Evolutionary conservation across 2,888 invertebrate genomes (phyloP).

Genomic region (Neria commutata): DNA sequence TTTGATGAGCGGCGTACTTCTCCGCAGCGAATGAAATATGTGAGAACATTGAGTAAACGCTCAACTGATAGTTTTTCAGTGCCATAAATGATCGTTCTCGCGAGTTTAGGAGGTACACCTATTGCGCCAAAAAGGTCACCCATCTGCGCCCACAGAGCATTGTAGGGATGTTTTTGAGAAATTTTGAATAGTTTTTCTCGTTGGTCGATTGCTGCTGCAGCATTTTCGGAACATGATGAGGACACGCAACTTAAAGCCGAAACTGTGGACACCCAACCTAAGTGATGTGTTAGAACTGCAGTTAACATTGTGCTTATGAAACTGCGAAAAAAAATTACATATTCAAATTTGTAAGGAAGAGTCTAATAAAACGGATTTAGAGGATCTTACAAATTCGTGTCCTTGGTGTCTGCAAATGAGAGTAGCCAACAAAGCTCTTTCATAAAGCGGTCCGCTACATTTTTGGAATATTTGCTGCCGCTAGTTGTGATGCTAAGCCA

Average conservation of each 20-base stretch:
- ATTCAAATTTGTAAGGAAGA: no score
- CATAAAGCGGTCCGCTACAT: constrained; percentile 63
- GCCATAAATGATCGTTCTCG: constrained; percentile 81
- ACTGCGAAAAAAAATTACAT: constrained; percentile 73
- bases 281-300: constrained; percentile 85
- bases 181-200: constrained; percentile 65
- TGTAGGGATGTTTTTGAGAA: constrained; percentile 75
- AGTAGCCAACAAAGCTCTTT: constrained; percentile 71
- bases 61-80: constrained; percentile 69
- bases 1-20: constrained; percentile 68
- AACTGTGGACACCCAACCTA: constrained; percentile 89
- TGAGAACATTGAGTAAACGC: constrained; percentile 76
- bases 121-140: constrained; percentile 86
- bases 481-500: constrained; percentile 69
- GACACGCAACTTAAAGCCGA: constrained; percentile 56
- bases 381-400: constrained; percentile 84
- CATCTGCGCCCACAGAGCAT: constrained; percentile 89
- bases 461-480: constrained; percentile 58
- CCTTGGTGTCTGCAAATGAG: constrained; percentile 78
- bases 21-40: constrained; percentile 86
- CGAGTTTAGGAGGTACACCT: constrained; percentile 77
- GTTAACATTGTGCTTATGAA: constrained; percentile 89
- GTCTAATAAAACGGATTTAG: constrained; percentile 30
- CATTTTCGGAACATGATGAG: constrained; percentile 38
- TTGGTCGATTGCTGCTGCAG: constrained; percentile 53